Percentiles rank a stretch among this genome's conserved stretches.
Evolutionary conservation across 2,797 vertebrate species (phyloP).

Genomic region (Myiotriccus ornatus): DNA sequence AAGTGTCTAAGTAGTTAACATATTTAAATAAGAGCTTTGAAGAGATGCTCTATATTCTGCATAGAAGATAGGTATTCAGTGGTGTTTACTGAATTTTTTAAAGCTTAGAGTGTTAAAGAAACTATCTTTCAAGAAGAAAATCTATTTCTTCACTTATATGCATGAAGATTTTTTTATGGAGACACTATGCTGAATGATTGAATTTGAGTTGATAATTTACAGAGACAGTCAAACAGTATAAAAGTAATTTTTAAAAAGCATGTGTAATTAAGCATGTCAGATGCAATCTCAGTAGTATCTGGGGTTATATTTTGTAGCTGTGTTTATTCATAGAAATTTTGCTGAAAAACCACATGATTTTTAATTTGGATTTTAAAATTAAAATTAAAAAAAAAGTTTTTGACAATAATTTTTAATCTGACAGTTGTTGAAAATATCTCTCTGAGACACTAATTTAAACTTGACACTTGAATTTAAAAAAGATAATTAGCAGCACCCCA

Average conservation of each 20-base stretch:
- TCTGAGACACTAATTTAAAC: background rate
- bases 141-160: background rate
- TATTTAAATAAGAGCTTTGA: conserved; percentile 57
- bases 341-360: background rate
- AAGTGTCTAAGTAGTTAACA: conserved; percentile 52
- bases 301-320: background rate
- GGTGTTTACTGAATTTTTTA: conserved; percentile 23
- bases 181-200: background rate
- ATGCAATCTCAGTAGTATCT: background rate
- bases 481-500: background rate
- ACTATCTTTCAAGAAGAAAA: conserved; percentile 7
- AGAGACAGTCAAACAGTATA: background rate
- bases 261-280: background rate
- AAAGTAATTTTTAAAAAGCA: background rate
- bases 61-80: conserved; percentile 34
- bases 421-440: background rate
- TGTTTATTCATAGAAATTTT: background rate
- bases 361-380: background rate
- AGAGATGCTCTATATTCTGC: conserved; percentile 13
- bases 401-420: background rate
- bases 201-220: background rate
- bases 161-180: background rate
- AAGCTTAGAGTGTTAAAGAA: background rate
- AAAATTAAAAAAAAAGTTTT: background rate
- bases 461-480: background rate